Conservation (phyloP, 2,113 vertebrate genomes). For the Daphoenositta chrysoptera region DNA sequence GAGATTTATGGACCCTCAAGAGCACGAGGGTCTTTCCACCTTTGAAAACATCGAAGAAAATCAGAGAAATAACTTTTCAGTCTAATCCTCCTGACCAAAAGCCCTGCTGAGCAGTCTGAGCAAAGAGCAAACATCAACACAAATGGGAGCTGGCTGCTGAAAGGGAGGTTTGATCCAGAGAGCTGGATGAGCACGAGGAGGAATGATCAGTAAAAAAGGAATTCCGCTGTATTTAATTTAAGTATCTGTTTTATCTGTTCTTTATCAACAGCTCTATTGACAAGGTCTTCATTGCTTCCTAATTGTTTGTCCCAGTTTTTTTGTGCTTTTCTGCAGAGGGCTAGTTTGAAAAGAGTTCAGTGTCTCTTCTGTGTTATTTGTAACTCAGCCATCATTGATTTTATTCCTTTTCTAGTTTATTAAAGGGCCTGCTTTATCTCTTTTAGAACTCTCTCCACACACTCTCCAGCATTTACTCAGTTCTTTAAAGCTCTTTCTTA, state of each 20-base stretch:
- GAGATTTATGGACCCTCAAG: conserved; percentile 38
- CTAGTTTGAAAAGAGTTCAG: neutral
- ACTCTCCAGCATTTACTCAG: neutral
- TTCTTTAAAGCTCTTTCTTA: neutral
- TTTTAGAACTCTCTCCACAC: neutral
- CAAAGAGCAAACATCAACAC: conserved; percentile 19
- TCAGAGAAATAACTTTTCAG: conserved; percentile 36
- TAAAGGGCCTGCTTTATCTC: neutral
- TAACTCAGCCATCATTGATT: conserved; percentile 16
- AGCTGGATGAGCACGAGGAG: neutral
- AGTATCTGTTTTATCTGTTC: neutral
- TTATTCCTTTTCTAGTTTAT: conserved; percentile 21
- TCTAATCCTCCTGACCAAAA: conserved; percentile 14
- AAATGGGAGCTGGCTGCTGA: conserved; percentile 24
- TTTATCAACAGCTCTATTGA: conserved; percentile 48
- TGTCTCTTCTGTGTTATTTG: neutral
- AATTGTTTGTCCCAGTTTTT: conserved; percentile 42
- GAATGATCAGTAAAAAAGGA: conserved; percentile 22
- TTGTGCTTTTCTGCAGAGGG: conserved; percentile 13
- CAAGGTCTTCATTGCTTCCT: conserved; percentile 18
- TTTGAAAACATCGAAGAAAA: conserved; percentile 48
- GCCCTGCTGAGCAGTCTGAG: neutral
- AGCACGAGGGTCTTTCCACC: neutral
- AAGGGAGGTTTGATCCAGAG: neutral
- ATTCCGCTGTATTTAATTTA: neutral